Percentiles rank a stretch among this genome's conserved stretches.
Evolutionary conservation across 2,888 invertebrate genomes (phyloP).

Genomic region (Pasiphila rectangulata): DNA sequence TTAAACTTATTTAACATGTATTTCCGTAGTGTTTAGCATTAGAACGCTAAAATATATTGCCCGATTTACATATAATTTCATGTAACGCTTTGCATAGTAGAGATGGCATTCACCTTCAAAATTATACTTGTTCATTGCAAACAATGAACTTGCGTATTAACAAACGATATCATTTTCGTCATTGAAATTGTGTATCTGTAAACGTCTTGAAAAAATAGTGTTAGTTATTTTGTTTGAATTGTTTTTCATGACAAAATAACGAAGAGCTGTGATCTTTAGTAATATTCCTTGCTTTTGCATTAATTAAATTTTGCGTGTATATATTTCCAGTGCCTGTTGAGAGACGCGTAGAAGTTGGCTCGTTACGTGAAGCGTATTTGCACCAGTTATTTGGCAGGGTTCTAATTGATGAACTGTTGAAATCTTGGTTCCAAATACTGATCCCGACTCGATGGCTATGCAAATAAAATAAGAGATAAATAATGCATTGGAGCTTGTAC

Average conservation of each 20-base stretch:
- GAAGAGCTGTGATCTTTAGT: neutral
- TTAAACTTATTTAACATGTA: neutral
- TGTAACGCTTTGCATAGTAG: constrained; percentile 2
- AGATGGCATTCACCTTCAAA: constrained; percentile 5
- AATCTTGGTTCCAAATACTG: constrained; percentile 39
- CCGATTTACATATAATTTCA: constrained; percentile 8
- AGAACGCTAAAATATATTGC: constrained; percentile 1
- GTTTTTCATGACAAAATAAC: neutral
- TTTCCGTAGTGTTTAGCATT: constrained; percentile 7
- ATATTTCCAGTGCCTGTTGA: constrained; percentile 12
- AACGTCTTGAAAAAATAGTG: no score
- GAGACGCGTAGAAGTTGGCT: constrained; percentile 17
- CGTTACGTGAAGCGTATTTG: constrained; percentile 2
- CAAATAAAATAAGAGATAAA: neutral
- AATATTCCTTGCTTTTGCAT: no score
- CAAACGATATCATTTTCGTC: no score
- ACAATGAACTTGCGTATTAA: no score
- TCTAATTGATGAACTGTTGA: constrained; percentile 35
- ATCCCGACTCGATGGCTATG: constrained; percentile 2
- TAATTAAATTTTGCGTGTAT: no score
- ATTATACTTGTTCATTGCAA: constrained; percentile 6
- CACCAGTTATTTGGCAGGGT: constrained; percentile 23
- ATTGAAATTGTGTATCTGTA: no score
- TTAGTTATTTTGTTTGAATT: no score
- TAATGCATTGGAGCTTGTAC: neutral